phyloP scores from a whole-genome alignment of 2,113 vertebrate genomes.

The Hyperopisus bebe region DNA sequence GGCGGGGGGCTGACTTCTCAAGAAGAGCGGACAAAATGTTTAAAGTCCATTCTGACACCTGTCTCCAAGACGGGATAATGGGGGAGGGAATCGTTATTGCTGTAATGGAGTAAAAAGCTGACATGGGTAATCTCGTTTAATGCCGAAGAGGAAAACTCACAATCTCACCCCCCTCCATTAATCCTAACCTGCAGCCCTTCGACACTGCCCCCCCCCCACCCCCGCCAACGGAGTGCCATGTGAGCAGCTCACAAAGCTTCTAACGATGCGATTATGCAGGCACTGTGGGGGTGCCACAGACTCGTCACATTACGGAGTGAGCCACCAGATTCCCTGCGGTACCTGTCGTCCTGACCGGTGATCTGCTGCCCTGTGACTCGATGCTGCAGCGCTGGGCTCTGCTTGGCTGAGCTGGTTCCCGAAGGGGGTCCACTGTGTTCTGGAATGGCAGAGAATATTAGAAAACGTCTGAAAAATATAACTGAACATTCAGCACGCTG shows the following conservation, averaged over 20 bases:
- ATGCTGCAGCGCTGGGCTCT: constrained; percentile 85
- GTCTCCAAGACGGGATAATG: background rate
- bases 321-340: constrained; percentile 12
- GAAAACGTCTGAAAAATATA: background rate
- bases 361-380: constrained; percentile 67
- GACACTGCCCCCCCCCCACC: background rate
- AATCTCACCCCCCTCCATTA: constrained; percentile 17
- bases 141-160: constrained; percentile 37
- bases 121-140: constrained; percentile 48
- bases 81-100: constrained; percentile 23
- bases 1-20: background rate
- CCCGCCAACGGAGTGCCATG: background rate
- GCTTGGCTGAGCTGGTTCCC: constrained; percentile 83
- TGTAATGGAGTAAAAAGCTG: constrained; percentile 41
- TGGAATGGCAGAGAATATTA: constrained; percentile 26
- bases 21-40: constrained; percentile 18
- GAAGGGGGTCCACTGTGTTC: constrained; percentile 84
- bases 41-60: background rate
- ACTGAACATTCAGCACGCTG: background rate
- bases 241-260: background rate
- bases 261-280: background rate
- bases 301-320: background rate
- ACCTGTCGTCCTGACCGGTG: constrained; percentile 56
- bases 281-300: background rate
- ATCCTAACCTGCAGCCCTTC: constrained; percentile 10